Evolutionary conservation across 1,140 invertebrate genomes (phyloP), one percentile per base, ranked within the genome.

Genomic region (Drosophila pectinifera): DNA sequence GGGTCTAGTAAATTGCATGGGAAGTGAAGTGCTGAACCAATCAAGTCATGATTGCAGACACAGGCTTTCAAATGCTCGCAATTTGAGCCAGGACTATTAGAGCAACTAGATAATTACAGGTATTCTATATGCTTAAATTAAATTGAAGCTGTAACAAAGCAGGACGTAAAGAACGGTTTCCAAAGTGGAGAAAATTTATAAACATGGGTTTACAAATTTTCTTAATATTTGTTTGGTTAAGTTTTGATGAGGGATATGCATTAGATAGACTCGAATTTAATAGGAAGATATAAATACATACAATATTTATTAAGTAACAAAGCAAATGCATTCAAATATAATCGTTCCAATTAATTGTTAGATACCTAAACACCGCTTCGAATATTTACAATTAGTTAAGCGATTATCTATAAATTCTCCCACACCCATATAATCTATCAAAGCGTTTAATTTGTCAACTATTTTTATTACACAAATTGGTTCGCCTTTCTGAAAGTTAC

Each of bases 401-500:
- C 16, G 16, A 13, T 45, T 13, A 46, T 38, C 31, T 62, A 10
- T 28, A 45, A 45, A 45, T 61, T 65, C 55, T 46, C 45, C 16
- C 13, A 20, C n/a, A 22, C 31, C 22, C 20, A n/a, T 51, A 51
- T 42, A 41, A 31, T 28, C 18, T 13, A n/a, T 28, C 7, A 28
- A 28, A 42, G 14, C 20, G 14, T 38, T 46, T 28, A 64, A 65
- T 64, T 64, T 64, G 42, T 38, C 42, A 65, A 65, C 62, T 56
- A 69, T 70, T 72, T 72, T 70, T 39, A 72, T 70, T 72, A 43
- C 49, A 48, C 65, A 57, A 72, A 76, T 53, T 75, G 43, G 41
- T 46, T 55, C 42, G 48, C 55, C 74, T 61, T 62, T 76, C 68
- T n/a, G 42, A 59, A 38, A 39, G 68, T 16, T 14, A 34, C 41